Percentiles rank a stretch among this genome's conserved stretches.
phyloP scores from a whole-genome alignment of 2,797 vertebrate species.

The Eremophila alpestris region DNA sequence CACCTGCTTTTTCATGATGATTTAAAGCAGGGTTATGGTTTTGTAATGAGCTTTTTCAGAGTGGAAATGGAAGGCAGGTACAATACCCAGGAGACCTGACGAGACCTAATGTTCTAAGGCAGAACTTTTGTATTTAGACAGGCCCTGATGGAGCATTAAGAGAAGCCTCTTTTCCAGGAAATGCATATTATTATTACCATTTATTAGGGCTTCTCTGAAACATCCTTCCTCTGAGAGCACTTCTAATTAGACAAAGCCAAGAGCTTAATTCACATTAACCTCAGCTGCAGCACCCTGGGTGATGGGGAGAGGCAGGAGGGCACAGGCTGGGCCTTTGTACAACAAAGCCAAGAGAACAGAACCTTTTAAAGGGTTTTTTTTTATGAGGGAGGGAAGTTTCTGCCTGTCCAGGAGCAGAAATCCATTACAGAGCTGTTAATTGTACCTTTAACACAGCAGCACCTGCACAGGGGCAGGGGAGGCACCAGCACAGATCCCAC shows the following conservation, averaged over 20 bases:
- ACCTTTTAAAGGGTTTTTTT: not conserved
- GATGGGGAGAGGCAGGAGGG: not conserved
- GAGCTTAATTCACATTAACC: not conserved
- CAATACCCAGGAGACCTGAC: not conserved
- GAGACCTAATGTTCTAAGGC: not conserved
- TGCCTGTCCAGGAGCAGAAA: not conserved
- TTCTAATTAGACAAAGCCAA: not conserved
- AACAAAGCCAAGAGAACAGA: not conserved
- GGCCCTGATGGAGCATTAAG: not conserved
- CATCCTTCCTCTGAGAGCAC: not conserved
- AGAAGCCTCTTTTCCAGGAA: conserved; percentile 11
- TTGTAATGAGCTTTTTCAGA: not conserved
- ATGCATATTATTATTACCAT: not conserved
- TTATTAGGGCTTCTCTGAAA: conserved; percentile 8
- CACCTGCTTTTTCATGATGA: not conserved
- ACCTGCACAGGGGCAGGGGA: too few species aligned
- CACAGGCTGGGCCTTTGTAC: not conserved
- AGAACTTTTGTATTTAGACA: not conserved
- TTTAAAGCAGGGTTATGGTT: not conserved
- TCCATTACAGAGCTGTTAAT: not conserved
- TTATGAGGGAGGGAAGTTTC: not conserved
- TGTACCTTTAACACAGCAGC: not conserved
- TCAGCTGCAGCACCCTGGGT: not conserved
- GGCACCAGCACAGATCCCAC: not conserved
- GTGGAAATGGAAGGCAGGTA: not conserved